Evolutionary conservation across 2,888 invertebrate genomes (phyloP), one percentile per base, ranked within the genome.

Genomic region (Schizotus pectinicornis): DNA sequence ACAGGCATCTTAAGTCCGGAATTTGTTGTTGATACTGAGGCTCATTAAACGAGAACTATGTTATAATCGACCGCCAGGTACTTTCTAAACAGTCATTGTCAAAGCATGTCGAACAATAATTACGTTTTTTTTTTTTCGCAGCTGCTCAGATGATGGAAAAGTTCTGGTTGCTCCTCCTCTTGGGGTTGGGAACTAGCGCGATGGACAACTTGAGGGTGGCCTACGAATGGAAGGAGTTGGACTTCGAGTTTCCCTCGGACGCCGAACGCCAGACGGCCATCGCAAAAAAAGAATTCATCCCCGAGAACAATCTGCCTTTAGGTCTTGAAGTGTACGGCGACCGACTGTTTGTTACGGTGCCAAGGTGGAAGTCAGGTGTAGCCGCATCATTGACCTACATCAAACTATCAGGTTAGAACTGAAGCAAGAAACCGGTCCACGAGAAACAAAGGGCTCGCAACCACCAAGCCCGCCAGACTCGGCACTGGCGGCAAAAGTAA

Each of bases 351-450:
- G 77, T 91, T 11, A 89, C 91, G 0, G 84, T 91, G 49, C 91
- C 91, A 1, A 83, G 91, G 65, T 92, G 91, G 91, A 86, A 84
- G 69, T 73, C 79, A 13, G 92, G 92, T 7, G 89, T 92, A 12
- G 88, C 91, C 0, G 86, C 91, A 14, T 89, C 89, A 60, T 82
- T 92, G 74, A 87, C 86, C 71, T 90, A 89, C 77, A 85, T 92
- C 67, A 84, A 87, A 73, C 79, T 88, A 67, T 87, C 86, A 81
- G 90, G 90, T 90, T 72, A 80, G 76, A 22, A 22, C 22, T 22
- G 22, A 22, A 22, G 22, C 22, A 22, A 22, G 22, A 22, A 22
- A 22, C 22, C 22, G 22, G 22, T 22, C 22, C 22, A 22, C 22
- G 5, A 22, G 22, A 22, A 22, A 22, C 22, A 22, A 22, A 22